phyloP scores from a whole-genome alignment of 2,797 vertebrate genomes.

The Cercopithecus neglectus region DNA sequence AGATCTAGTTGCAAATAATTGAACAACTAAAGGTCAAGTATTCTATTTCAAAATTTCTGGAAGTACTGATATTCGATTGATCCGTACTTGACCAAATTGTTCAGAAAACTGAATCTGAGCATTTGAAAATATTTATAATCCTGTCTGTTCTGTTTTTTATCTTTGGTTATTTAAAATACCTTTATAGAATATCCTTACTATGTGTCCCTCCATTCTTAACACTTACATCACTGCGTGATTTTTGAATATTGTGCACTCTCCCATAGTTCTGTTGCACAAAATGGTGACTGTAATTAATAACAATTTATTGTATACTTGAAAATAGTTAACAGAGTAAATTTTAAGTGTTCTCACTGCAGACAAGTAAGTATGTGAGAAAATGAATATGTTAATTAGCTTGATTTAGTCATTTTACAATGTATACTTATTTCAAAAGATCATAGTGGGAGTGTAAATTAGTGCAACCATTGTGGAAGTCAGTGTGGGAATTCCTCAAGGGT shows the following conservation, averaged over 20 bases:
- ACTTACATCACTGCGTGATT: not conserved
- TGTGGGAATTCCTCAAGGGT: no score
- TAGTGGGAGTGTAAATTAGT: no score
- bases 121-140: not conserved
- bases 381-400: not conserved
- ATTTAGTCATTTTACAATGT: not conserved
- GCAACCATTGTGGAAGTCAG: no score
- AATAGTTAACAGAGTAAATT: not conserved
- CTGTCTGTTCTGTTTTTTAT: not conserved
- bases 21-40: not conserved
- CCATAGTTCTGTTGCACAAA: not conserved
- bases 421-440: not conserved
- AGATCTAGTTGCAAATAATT: not conserved
- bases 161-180: not conserved
- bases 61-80: not conserved
- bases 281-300: not conserved
- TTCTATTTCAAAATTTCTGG: not conserved
- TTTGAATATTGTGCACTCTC: not conserved
- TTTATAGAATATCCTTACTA: not conserved
- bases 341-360: not conserved
- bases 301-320: not conserved
- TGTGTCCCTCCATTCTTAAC: not conserved
- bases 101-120: not conserved
- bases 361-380: not conserved
- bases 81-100: not conserved